These are phyloP conservation scores for Pygocentrus nattereri DNA, from an alignment of 2,797 vertebrate species.

Conservation along the genomic window DNA sequence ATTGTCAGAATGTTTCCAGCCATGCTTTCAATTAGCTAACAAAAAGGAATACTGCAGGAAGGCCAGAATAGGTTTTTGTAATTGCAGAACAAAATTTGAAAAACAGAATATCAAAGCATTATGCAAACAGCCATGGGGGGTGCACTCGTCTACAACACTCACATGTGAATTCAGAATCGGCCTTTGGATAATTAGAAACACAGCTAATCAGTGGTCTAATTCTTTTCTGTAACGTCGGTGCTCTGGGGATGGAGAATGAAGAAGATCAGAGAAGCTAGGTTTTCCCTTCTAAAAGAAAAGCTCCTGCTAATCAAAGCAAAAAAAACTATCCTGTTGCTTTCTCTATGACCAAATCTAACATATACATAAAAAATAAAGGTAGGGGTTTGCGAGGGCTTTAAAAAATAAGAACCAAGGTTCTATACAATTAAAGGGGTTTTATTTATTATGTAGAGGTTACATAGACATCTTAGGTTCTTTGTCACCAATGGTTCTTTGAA, in stretches of 20 bases:
- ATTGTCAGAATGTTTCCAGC: slow-evolving; percentile 37
- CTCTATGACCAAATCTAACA: no score
- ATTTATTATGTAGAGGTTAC: no score
- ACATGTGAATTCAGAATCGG: slow-evolving; percentile 35
- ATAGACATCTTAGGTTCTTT: no score
- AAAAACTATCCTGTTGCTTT: not conserved
- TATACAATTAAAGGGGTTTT: no score
- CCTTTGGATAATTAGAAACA: slow-evolving; percentile 46
- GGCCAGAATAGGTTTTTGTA: slow-evolving; percentile 29
- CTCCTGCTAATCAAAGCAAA: not conserved
- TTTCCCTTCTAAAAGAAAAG: slow-evolving; percentile 9
- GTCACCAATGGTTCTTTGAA: no score
- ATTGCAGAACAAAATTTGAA: slow-evolving; percentile 30
- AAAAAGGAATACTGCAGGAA: slow-evolving; percentile 39
- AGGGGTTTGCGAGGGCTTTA: no score
- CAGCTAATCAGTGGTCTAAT: slow-evolving; percentile 38
- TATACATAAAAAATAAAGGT: no score
- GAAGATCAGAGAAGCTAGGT: slow-evolving; percentile 10
- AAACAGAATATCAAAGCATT: slow-evolving; percentile 31
- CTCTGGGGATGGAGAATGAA: not conserved
- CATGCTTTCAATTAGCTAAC: slow-evolving; percentile 43
- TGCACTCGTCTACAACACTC: slow-evolving; percentile 13
- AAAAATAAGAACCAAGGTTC: no score
- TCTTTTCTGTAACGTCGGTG: slow-evolving; percentile 21
- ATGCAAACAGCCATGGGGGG: slow-evolving; percentile 40